Evolutionary conservation across 2,888 invertebrate species (phyloP), one percentile per base, ranked within the genome.

Genomic region (Dione juno): DNA sequence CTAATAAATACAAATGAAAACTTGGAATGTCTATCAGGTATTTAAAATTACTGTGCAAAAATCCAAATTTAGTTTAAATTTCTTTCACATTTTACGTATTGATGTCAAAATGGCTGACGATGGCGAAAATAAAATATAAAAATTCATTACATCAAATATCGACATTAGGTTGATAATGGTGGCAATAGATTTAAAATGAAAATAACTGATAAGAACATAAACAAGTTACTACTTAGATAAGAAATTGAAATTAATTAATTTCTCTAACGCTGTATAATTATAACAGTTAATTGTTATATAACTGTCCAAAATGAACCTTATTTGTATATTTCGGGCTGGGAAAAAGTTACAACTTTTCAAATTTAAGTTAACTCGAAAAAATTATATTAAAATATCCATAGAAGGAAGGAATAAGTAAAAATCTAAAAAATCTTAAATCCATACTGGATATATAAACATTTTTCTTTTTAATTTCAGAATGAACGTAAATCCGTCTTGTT

Each of bases 401-500:
- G 5, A 28, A 28, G 28, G 28, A 28, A 28, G 28, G 28, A 28
- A 28, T 28, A 45, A n/a, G 6, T n/a, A 45, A 45, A 8, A 45
- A 45, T 13, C 7, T n/a, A 16, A 7, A 16, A 8, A n/a, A 45
- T 14, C 7, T 45, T 3, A n/a, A 14, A 45, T 16, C 3, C 16
- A 48, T n/a, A n/a, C n/a, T n/a, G n/a, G n/a, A 48, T 48, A 48
- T 48, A 1, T 48, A 48, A 14, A 0, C 1, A 19, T 50, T n/a
- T 57, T 50, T 61, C 69, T 52, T 52, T 52, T 48, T 11, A 16
- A 45, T 63, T 73, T 85, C 81, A 90, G 89, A 45, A 90, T 90
- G 87, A 85, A 81, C 73, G 81, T 87, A 40, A 57, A 37, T 35
- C 37, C 37, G 0, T 88, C 87, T 68, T 96, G 96, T 79, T 88